These are phyloP conservation scores for Psophia crepitans DNA, from an alignment of 2,113 vertebrate species.

Conservation along the genomic window DNA sequence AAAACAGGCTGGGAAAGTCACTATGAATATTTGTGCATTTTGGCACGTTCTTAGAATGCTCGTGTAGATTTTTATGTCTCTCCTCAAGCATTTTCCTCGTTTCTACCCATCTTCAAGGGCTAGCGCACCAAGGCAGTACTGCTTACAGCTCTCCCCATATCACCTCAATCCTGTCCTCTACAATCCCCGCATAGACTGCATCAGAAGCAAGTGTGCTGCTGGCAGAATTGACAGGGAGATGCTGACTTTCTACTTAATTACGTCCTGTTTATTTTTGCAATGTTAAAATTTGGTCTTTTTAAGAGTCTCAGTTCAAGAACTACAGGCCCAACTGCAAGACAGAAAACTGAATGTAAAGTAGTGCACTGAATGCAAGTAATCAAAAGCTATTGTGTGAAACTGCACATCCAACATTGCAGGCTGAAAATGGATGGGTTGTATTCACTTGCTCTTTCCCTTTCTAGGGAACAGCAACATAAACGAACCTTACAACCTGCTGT, in stretches of 20 bases:
- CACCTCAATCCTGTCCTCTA: neutral
- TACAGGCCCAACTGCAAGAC: neutral
- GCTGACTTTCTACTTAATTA: constrained; percentile 31
- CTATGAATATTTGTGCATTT: neutral
- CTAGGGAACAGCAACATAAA: neutral
- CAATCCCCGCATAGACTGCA: neutral
- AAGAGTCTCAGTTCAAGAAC: neutral
- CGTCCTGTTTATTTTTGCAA: neutral
- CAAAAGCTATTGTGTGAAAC: constrained; percentile 35
- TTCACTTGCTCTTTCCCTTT: neutral
- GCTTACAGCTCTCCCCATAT: neutral
- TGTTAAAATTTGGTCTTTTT: neutral
- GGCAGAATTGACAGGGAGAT: neutral
- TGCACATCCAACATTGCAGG: neutral
- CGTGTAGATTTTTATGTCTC: neutral
- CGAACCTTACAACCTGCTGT: neutral
- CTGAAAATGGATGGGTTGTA: neutral
- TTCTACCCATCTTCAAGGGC: neutral
- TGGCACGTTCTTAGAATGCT: neutral
- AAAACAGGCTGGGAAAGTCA: neutral
- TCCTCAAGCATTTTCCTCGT: neutral
- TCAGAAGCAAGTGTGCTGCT: neutral
- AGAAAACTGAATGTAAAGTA: neutral
- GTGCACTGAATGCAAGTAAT: constrained; percentile 27
- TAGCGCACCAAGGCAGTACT: neutral